phyloP scores from a whole-genome alignment of 2,113 vertebrate genomes.

The Danionella cerebrum region DNA sequence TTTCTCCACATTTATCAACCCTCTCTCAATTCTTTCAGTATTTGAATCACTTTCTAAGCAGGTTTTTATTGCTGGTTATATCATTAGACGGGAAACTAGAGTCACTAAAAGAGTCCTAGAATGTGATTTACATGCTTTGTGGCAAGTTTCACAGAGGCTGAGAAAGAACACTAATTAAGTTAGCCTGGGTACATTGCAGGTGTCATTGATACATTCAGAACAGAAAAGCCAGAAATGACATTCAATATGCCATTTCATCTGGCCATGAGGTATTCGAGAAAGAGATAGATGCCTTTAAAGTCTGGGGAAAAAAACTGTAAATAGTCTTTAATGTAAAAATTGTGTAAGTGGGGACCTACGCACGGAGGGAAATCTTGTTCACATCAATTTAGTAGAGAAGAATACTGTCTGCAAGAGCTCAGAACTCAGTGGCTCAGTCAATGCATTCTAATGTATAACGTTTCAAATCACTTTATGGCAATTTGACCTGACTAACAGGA shows the following conservation, averaged over 20 bases:
- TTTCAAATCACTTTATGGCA: slow-evolving; percentile 37
- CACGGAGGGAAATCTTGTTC: slow-evolving; percentile 39
- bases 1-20: not conserved
- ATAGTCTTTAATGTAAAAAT: slow-evolving; percentile 34
- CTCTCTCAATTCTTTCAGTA: not conserved
- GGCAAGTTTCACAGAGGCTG: slow-evolving; percentile 21
- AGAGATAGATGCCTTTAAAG: not conserved
- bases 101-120: slow-evolving; percentile 30
- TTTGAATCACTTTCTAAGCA: not conserved
- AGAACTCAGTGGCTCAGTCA: slow-evolving; percentile 30
- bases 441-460: slow-evolving; percentile 40
- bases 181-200: slow-evolving; percentile 24
- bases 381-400: slow-evolving; percentile 40
- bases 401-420: slow-evolving; percentile 24
- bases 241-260: slow-evolving; percentile 27
- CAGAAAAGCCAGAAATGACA: slow-evolving; percentile 16
- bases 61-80: not conserved
- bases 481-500: slow-evolving; percentile 12
- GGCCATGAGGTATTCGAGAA: not conserved
- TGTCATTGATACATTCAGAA: slow-evolving; percentile 33
- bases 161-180: slow-evolving; percentile 36
- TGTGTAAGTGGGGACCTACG: not conserved
- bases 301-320: slow-evolving; percentile 29
- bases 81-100: not conserved
- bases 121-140: slow-evolving; percentile 24